Evolutionary conservation across 1,140 invertebrate genomes (phyloP).

Genomic region (Caenorhabditis briggsae): DNA sequence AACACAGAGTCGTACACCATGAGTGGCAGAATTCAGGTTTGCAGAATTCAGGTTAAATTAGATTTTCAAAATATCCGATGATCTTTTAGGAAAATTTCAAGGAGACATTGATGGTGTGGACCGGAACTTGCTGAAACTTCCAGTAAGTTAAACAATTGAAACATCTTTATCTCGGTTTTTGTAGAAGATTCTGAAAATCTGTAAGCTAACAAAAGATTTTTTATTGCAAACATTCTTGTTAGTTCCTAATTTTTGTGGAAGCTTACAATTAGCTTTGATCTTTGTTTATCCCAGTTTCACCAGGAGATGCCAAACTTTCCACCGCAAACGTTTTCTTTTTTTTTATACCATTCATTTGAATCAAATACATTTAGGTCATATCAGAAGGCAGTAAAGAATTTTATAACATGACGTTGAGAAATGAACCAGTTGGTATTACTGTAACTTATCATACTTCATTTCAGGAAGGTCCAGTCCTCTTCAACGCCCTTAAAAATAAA

Average conservation of each 20-base stretch:
- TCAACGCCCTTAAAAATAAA: conserved; percentile 72
- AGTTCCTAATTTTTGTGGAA: neutral
- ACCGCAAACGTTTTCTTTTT: too few relatives aligned
- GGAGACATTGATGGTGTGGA: conserved; percentile 77
- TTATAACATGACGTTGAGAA: too few relatives aligned
- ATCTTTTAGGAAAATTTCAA: conserved; percentile 77
- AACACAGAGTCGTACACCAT: conserved; percentile 24
- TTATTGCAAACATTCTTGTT: neutral
- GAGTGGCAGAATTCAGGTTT: conserved; percentile 50
- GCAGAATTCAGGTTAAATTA: too few relatives aligned
- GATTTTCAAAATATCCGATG: neutral
- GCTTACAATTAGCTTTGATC: too few relatives aligned
- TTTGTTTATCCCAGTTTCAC: too few relatives aligned
- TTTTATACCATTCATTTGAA: too few relatives aligned
- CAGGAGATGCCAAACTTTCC: too few relatives aligned
- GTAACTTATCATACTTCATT: conserved; percentile 43
- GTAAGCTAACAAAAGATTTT: too few relatives aligned
- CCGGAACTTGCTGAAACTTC: conserved; percentile 66
- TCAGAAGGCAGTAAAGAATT: too few relatives aligned
- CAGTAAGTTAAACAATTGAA: conserved; percentile 64
- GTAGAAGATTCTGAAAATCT: too few relatives aligned
- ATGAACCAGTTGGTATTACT: neutral
- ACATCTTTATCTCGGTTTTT: neutral
- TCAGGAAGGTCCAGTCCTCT: conserved; percentile 63
- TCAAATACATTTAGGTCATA: too few relatives aligned